Evolutionary conservation across 2,113 vertebrate species (phyloP), one percentile per base, ranked within the genome.

Genomic region (Odontesthes bonariensis): DNA sequence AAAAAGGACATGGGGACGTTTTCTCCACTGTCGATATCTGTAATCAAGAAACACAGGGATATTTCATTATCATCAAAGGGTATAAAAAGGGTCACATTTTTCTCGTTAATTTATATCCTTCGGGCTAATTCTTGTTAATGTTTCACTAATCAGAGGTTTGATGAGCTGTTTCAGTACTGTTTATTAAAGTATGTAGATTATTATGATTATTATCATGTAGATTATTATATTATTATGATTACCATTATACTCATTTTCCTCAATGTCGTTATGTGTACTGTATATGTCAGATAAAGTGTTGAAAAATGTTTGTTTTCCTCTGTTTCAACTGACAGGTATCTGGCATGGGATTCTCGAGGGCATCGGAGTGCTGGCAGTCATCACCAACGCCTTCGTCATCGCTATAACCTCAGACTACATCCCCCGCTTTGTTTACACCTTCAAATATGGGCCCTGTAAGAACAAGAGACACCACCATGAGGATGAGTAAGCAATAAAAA

Each of bases 341-440:
- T 99, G 98, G 98, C 97, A 98, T 79, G 98, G 98, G 44, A 97
- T 99, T 81, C 94, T 99, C 7, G 98, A 99, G 90, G 97, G 97
- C 69, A 99, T 99, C 23, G 98, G 98, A 5, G 97, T 99, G 60
- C 81, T 99, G 85, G 97, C 98, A 62, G 98, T 99, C 82, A 99
- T 99, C 91, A 99, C 98, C 69, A 99, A 99, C 47, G 98, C 98
- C 22, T 99, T 99, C 58, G 98, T 99, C 75, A 99, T 99, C 60
- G 98, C 98, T 62, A 98, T 99, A 83, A 99, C 98, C 84, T 99
- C 98, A 0, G 98, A 99, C 92, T 99, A 98, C 83, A 99, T 99
- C 89, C 98, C 98, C 47, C 98, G 98, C 79, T 98, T 99, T 81
- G 98, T 99, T 79, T 99, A 98, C 51, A 96, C 97, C 73, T 99